phyloP scores from a whole-genome alignment of 2,113 vertebrate species.

The Chauna torquata region DNA sequence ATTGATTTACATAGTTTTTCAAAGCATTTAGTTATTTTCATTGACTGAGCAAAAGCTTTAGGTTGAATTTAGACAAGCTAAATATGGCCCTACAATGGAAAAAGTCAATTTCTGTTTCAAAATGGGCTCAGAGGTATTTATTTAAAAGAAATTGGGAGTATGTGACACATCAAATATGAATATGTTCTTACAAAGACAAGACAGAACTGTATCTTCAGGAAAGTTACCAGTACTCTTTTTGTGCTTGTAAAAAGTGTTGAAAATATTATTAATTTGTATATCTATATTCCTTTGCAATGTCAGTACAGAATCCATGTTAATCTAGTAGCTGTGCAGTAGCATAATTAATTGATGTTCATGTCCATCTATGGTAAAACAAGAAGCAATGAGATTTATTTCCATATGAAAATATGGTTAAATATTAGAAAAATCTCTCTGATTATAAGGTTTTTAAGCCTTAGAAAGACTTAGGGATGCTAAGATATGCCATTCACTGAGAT shows the following conservation, averaged over 20 bases:
- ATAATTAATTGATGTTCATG: background rate
- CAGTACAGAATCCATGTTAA: background rate
- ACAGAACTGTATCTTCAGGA: background rate
- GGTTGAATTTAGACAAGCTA: background rate
- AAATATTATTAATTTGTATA: background rate
- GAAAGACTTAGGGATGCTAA: background rate
- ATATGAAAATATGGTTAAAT: background rate
- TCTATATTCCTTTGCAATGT: background rate
- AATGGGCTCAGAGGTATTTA: background rate
- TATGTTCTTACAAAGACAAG: background rate
- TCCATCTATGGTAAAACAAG: background rate
- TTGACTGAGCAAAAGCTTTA: background rate
- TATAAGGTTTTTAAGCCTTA: background rate
- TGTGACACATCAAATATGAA: background rate
- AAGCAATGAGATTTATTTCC: background rate
- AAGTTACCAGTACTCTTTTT: background rate
- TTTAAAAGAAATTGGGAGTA: background rate
- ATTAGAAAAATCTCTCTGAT: background rate
- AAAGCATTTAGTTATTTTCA: background rate
- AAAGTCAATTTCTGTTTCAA: background rate
- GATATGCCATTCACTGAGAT: background rate
- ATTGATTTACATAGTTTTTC: background rate
- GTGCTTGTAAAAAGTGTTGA: background rate
- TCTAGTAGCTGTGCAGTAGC: background rate
- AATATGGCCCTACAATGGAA: background rate